Percentiles rank a stretch among this genome's conserved stretches.
These are phyloP conservation scores for Ptychobarbus kaznakovi DNA, from an alignment of 2,797 vertebrate species.

Conservation along the genomic window DNA sequence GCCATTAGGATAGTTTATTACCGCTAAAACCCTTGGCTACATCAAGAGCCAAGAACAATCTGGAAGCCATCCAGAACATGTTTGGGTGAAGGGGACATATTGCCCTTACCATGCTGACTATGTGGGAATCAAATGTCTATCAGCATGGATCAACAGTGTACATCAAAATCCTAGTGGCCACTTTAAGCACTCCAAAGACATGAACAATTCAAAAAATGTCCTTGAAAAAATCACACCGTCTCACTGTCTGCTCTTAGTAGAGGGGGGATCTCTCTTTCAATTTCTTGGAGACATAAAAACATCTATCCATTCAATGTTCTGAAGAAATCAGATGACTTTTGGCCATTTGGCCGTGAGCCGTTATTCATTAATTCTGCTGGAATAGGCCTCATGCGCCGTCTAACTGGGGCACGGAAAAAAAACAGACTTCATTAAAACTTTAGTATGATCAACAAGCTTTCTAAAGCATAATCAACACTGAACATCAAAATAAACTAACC, in stretches of 20 bases:
- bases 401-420: conserved; percentile 22
- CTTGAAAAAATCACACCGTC: not conserved
- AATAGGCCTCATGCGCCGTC: conserved; percentile 30
- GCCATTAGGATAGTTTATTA: conserved; percentile 58
- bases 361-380: conserved; percentile 47
- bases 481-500: conserved; percentile 29
- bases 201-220: not conserved
- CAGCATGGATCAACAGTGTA: conserved; percentile 5
- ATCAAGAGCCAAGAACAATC: conserved; percentile 39
- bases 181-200: not conserved
- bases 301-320: not conserved
- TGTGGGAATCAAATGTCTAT: conserved; percentile 24
- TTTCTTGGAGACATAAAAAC: not conserved
- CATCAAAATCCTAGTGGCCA: not conserved
- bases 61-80: conserved; percentile 32
- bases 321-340: conserved; percentile 61
- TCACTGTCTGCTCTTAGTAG: not conserved
- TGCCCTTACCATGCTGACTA: conserved; percentile 1
- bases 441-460: conserved; percentile 22
- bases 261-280: not conserved
- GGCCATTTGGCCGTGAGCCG: not conserved
- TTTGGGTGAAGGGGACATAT: conserved; percentile 28
- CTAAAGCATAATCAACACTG: conserved; percentile 18
- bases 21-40: conserved; percentile 23
- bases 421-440: conserved; percentile 24